Evolutionary conservation across 2,888 invertebrate genomes (phyloP), one percentile per base, ranked within the genome.

Genomic region (Agrilus mali): DNA sequence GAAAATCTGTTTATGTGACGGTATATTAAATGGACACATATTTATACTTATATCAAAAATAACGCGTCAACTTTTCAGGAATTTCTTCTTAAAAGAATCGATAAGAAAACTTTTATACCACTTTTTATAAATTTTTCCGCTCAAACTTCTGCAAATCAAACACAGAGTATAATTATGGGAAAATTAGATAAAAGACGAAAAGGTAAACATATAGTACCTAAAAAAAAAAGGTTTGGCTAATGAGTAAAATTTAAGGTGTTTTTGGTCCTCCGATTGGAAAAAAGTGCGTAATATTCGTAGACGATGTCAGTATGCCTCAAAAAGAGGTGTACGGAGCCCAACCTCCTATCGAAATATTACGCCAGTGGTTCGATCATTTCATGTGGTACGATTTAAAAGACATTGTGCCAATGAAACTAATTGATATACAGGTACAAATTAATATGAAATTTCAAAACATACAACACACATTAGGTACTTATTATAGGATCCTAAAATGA

Each of bases 281-380:
- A 61, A 79, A 81, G 56, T 80, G 84, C 65, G 83, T 95, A 12
- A 79, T 94, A 37, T 95, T 95, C 63, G 88, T 96, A 32, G 96
- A 96, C 60, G 95, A 96, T 63, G 79, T 96, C 13, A 92, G 90
- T 56, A 90, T 95, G 90, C 95, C 95, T 0, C 71, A 86, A 55
- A 80, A 86, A 42, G 90, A 92, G 66, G 77, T 77, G 2, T 94
- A 88, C 58, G 95, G 94, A 0, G 93, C 94, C 0, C 94, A 95
- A 63, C 94, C 95, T 0, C 90, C 95, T 0, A 88, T 96, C 43
- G 95, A 96, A 63, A 70, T 96, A 36, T 65, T 96, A 20, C 72
- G 95, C 15, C 93, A 93, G 67, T 86, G 85, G 74, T 77, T 94
- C 35, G 95, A 95, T 65, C 86, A 93, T 53, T 78, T 80, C 50